Conservation (phyloP, 2,888 invertebrate species). For the Chrysolina oricalcia region DNA sequence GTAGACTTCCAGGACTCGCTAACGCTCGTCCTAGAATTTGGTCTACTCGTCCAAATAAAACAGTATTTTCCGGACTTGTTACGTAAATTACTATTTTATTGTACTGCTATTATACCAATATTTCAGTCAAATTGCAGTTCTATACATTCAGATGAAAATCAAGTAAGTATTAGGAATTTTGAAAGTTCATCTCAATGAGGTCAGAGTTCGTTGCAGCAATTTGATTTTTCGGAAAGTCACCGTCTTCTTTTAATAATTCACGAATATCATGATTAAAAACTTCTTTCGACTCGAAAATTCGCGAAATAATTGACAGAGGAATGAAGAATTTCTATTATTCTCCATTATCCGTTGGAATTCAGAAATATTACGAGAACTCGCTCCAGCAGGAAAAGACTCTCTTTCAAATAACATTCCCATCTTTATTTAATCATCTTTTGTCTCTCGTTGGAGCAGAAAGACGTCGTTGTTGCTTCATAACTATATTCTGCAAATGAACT, state of each 20-base stretch:
- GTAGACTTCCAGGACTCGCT: no score
- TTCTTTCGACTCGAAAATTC: not conserved
- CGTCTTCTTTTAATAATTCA: not conserved
- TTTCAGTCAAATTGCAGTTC: no score
- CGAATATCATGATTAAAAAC: not conserved
- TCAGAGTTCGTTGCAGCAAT: not conserved
- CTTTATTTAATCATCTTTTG: conserved; percentile 19
- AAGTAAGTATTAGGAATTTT: no score
- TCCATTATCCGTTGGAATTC: not conserved
- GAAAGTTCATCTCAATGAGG: no score
- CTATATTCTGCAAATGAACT: conserved; percentile 28
- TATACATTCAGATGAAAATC: no score
- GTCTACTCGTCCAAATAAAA: no score
- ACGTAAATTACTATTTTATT: no score
- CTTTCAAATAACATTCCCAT: conserved; percentile 13
- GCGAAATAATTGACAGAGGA: not conserved
- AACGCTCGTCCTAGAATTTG: no score
- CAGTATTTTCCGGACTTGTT: no score
- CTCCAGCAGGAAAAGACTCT: not conserved
- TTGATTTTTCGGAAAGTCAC: not conserved
- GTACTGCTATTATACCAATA: no score
- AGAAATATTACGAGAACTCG: conserved; percentile 1
- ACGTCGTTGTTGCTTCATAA: conserved; percentile 11
- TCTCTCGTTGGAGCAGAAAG: not conserved
- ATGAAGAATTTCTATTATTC: not conserved